These are phyloP conservation scores for Novumbra hubbsi DNA, from an alignment of 2,797 vertebrate genomes.

Conservation along the genomic window DNA sequence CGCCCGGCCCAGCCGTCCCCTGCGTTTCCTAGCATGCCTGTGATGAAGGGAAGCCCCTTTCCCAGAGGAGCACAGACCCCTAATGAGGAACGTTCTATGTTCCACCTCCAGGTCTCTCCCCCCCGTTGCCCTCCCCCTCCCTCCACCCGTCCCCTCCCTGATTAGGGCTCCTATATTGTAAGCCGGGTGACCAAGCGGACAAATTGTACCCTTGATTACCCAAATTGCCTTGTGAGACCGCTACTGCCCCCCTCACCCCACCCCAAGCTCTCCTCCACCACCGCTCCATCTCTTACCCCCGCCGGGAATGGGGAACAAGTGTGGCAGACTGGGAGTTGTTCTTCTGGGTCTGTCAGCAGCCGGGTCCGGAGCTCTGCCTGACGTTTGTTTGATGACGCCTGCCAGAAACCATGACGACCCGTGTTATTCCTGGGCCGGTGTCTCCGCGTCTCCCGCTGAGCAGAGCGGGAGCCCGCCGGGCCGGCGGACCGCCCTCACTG, in stretches of 20 bases:
- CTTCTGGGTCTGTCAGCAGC: slow-evolving; percentile 70
- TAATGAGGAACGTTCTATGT: slow-evolving; percentile 95
- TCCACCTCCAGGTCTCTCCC: slow-evolving; percentile 81
- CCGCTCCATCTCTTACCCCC: slow-evolving; percentile 24
- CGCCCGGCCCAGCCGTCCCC: slow-evolving; percentile 89
- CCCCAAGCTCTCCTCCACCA: neutral
- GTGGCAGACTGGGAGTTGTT: slow-evolving; percentile 52
- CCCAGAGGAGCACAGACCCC: slow-evolving; percentile 87
- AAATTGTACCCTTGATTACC: slow-evolving; percentile 83
- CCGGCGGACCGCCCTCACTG: neutral
- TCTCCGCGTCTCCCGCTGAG: slow-evolving; percentile 28
- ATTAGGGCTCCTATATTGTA: slow-evolving; percentile 84
- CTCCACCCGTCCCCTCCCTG: slow-evolving; percentile 75
- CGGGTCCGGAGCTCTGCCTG: slow-evolving; percentile 64
- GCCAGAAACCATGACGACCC: slow-evolving; percentile 66
- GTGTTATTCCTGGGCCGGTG: slow-evolving; percentile 49
- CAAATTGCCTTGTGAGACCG: slow-evolving; percentile 76
- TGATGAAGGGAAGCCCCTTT: slow-evolving; percentile 92
- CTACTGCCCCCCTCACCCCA: too few species aligned
- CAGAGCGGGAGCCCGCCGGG: too few species aligned
- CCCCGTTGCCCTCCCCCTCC: slow-evolving; percentile 58
- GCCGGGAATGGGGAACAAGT: slow-evolving; percentile 63
- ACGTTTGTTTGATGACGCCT: slow-evolving; percentile 78
- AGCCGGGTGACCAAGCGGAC: slow-evolving; percentile 78
- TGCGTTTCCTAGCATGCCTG: slow-evolving; percentile 89